A percentile compares a stretch with the other conserved stretches of the same genome.
Evolutionary conservation across 2,797 vertebrate genomes (phyloP).

Genomic region (Poeciliopsis turneri): DNA sequence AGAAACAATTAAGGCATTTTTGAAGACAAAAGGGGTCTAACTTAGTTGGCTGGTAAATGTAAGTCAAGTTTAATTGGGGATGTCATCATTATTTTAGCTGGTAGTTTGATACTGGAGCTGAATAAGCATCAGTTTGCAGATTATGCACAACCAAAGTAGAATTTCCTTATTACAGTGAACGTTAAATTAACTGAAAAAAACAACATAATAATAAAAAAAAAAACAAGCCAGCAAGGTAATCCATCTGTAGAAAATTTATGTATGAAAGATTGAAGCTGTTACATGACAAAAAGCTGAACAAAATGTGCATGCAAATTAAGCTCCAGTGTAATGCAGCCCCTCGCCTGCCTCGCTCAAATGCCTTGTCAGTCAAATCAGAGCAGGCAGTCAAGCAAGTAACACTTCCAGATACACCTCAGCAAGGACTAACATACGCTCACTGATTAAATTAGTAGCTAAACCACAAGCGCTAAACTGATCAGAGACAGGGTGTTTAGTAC

Average conservation of each 20-base stretch:
- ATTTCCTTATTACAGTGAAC: background rate
- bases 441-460: background rate
- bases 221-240: background rate
- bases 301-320: background rate
- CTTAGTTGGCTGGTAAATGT: background rate
- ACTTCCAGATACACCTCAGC: background rate
- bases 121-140: background rate
- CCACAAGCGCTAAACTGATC: background rate
- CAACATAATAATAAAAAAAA: background rate
- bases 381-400: background rate
- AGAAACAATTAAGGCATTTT: background rate
- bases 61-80: background rate
- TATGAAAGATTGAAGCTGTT: background rate
- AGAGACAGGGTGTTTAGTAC: background rate
- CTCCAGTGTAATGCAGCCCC: background rate
- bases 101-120: background rate
- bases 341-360: background rate
- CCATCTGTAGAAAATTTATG: background rate
- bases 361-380: slow-evolving; percentile 4
- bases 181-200: background rate
- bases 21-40: background rate
- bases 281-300: background rate
- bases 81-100: background rate
- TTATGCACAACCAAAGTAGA: background rate
- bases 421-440: background rate